Evolutionary conservation across 2,888 invertebrate genomes (phyloP).

Genomic region (Ormyrus thymus): DNA sequence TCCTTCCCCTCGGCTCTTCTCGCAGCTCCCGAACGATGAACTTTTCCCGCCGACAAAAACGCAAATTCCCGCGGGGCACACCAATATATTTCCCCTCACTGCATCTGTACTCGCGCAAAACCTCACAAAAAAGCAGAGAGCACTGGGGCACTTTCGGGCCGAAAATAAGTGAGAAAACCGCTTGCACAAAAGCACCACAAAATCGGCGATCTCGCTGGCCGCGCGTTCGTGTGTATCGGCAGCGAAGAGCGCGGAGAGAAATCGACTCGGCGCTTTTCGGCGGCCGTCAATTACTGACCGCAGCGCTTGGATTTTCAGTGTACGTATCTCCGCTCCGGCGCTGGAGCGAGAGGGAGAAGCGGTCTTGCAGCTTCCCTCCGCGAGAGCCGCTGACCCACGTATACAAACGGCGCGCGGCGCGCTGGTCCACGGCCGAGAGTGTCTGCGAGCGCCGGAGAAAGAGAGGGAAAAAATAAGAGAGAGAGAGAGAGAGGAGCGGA

Average conservation of each 20-base stretch:
- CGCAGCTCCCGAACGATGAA: not conserved
- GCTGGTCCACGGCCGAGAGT: constrained; percentile 14
- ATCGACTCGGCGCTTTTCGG: constrained; percentile 10
- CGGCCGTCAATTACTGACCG: constrained; percentile 4
- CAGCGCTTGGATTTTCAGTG: constrained; percentile 3
- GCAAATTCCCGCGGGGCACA: not conserved
- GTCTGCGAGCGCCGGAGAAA: not conserved
- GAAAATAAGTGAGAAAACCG: too few relatives aligned
- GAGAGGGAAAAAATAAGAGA: constrained; percentile 5
- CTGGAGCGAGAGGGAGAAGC: not conserved
- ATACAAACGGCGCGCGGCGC: constrained; percentile 10
- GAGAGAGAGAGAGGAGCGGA: constrained; percentile 7
- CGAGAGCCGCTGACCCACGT: constrained; percentile 46
- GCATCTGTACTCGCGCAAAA: too few relatives aligned
- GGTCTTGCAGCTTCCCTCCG: constrained; percentile 35
- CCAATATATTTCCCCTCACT: too few relatives aligned
- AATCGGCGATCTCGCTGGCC: too few relatives aligned
- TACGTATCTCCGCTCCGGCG: not conserved
- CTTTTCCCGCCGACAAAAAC: constrained; percentile 14
- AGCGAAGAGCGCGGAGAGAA: not conserved
- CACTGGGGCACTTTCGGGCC: not conserved
- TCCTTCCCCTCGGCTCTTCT: not conserved
- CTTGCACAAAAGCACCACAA: too few relatives aligned
- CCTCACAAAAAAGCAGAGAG: too few relatives aligned
- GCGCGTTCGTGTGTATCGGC: too few relatives aligned